Conservation (phyloP, 2,888 invertebrate genomes). For the Acleris sparsana region DNA sequence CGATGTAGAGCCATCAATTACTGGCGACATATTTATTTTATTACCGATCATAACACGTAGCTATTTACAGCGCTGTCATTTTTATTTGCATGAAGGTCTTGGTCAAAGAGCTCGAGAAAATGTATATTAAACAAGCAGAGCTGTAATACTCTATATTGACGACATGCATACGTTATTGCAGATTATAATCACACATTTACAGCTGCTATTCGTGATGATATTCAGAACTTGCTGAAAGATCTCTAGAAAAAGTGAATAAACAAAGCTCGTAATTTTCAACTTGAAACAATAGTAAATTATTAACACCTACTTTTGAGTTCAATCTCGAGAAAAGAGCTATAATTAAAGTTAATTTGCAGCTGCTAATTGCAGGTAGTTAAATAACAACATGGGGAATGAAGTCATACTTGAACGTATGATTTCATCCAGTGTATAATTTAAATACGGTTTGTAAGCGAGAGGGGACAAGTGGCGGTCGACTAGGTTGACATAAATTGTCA, state of each 20-base stretch:
- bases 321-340: not conserved
- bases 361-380: constrained; percentile 12
- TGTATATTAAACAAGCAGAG: too few species aligned
- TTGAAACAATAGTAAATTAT: not conserved
- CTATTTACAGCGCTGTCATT: not conserved
- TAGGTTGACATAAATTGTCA: constrained; percentile 7
- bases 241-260: too few species aligned
- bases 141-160: too few species aligned
- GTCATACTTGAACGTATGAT: constrained; percentile 5
- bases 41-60: constrained; percentile 2
- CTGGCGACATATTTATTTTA: constrained; percentile 16
- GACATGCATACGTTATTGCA: too few species aligned
- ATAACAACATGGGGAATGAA: constrained; percentile 15
- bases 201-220: too few species aligned
- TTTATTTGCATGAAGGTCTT: not conserved
- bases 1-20: constrained; percentile 16
- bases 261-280: not conserved
- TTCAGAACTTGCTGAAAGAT: too few species aligned
- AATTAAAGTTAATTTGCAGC: constrained; percentile 3
- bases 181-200: too few species aligned
- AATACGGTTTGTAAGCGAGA: constrained; percentile 5
- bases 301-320: not conserved
- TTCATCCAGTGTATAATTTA: constrained; percentile 1
- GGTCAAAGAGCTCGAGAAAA: too few species aligned
- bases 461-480: not conserved